A percentile compares a stretch with the other conserved stretches of the same genome.
phyloP scores from a whole-genome alignment of 2,888 invertebrate species.

The Loripinus fragilis region DNA sequence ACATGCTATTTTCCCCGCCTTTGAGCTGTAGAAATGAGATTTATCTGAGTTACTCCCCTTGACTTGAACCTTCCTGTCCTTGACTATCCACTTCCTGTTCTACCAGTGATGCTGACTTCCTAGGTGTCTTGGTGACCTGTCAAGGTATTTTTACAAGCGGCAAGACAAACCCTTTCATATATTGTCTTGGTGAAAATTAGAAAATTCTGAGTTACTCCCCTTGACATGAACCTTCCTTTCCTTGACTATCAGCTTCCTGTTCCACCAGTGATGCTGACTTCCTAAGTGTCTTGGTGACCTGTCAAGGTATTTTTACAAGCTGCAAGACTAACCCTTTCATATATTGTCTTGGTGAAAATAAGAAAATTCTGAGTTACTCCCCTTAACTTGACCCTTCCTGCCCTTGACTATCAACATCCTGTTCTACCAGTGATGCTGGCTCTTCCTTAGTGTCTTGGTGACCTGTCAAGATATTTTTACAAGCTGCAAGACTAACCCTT shows the following conservation, averaged over 20 bases:
- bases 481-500: no score
- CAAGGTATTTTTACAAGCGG: slow-evolving; percentile 39
- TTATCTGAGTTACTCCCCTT: slow-evolving; percentile 19
- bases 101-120: not conserved
- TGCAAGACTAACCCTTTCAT: no score
- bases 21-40: no score
- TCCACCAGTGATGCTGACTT: not conserved
- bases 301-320: slow-evolving; percentile 43
- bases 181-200: no score
- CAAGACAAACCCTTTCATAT: no score
- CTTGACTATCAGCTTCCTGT: slow-evolving; percentile 8
- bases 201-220: slow-evolving; percentile 18
- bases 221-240: not conserved
- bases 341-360: no score
- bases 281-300: slow-evolving; percentile 32
- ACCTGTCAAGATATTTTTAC: slow-evolving; percentile 41
- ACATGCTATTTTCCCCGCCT: no score
- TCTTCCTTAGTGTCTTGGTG: slow-evolving; percentile 28
- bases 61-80: not conserved
- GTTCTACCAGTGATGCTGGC: not conserved
- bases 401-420: slow-evolving; percentile 4
- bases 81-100: slow-evolving; percentile 11
- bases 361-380: no score
- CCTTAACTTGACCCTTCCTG: not conserved
- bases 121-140: slow-evolving; percentile 36